A percentile compares a stretch with the other conserved stretches of the same genome.
Conservation (phyloP, 1,140 invertebrate genomes). For the Melipona quadrifasciata region DNA sequence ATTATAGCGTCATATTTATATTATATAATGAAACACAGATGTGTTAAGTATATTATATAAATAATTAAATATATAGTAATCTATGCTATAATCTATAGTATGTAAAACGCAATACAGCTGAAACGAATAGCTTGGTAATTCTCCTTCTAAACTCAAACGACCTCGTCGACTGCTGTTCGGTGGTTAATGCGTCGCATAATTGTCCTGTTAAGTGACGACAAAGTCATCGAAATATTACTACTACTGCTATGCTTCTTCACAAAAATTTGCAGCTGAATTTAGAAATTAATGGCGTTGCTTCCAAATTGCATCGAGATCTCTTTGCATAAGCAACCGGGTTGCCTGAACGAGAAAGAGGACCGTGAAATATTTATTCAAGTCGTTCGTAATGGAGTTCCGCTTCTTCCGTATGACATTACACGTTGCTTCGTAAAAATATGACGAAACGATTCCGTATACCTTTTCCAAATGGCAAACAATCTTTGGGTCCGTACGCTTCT, state of each 20-base stretch:
- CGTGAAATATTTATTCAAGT: constrained; percentile 12
- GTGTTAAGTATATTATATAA: not conserved
- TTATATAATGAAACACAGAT: not conserved
- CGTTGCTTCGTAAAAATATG: not conserved
- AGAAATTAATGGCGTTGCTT: not conserved
- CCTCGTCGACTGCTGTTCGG: too few relatives aligned
- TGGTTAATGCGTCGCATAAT: too few relatives aligned
- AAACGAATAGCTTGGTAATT: too few relatives aligned
- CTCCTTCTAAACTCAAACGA: too few relatives aligned
- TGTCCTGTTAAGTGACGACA: too few relatives aligned
- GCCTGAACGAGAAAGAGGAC: not conserved
- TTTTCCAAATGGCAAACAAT: not conserved
- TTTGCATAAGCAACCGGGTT: not conserved
- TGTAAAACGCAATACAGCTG: too few relatives aligned
- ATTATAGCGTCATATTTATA: too few relatives aligned
- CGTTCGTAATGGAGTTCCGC: not conserved
- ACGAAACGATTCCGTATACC: not conserved
- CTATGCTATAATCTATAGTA: too few relatives aligned
- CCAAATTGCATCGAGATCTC: not conserved
- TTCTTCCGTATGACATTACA: not conserved
- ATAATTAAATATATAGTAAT: too few relatives aligned
- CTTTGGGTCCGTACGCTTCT: not conserved
- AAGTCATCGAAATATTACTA: too few relatives aligned
- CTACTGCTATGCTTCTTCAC: not conserved
- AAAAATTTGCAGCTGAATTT: not conserved